A percentile compares a stretch with the other conserved stretches of the same genome.
Evolutionary conservation across 2,113 vertebrate species (phyloP).

Genomic region (Sylvia atricapilla): DNA sequence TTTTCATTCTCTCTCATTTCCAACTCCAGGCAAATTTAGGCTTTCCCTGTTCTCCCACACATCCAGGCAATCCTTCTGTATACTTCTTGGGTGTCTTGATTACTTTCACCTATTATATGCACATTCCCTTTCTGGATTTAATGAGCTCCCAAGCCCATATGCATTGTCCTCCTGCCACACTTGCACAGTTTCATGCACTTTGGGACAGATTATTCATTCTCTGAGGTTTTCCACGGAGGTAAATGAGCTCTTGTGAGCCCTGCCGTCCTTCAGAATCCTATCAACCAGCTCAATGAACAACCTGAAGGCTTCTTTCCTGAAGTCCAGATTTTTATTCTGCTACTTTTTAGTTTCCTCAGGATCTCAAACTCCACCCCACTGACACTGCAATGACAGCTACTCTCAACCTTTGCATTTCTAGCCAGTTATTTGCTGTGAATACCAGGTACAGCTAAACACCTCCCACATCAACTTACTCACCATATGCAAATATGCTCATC

Average conservation of each 20-base stretch:
- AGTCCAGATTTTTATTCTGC: not conserved
- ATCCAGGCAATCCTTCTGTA: not conserved
- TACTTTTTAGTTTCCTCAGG: not conserved
- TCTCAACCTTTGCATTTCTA: not conserved
- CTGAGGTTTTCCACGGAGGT: not conserved
- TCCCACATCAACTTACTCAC: not conserved
- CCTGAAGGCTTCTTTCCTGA: not conserved
- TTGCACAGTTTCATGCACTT: not conserved
- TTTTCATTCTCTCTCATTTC: not conserved
- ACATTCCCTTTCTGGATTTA: not conserved
- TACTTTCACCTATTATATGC: fast-evolving
- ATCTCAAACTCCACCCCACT: not conserved
- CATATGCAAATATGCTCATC: not conserved
- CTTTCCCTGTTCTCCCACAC: not conserved
- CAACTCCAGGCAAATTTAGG: not conserved
- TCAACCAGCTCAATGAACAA: not conserved
- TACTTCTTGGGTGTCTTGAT: not conserved
- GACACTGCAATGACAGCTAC: not conserved
- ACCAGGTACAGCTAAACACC: not conserved
- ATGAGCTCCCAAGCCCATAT: not conserved
- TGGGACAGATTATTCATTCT: not conserved
- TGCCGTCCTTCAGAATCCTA: not conserved
- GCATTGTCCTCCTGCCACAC: fast-evolving
- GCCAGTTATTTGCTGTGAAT: not conserved
- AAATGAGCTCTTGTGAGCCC: not conserved